A percentile compares a stretch with the other conserved stretches of the same genome.
phyloP scores from a whole-genome alignment of 1,140 invertebrate species.

The Caenorhabditis inopinata region DNA sequence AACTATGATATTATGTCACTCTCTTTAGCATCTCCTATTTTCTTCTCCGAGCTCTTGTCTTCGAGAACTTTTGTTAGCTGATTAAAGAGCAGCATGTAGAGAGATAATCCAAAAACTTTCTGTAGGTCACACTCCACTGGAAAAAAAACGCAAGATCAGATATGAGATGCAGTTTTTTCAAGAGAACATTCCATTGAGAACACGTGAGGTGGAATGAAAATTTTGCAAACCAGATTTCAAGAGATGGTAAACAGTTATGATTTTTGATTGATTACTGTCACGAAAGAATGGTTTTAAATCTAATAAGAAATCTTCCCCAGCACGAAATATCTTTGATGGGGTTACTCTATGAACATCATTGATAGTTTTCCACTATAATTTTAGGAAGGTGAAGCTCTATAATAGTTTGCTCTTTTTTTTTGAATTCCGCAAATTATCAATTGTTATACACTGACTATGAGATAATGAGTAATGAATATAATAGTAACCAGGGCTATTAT shows the following conservation, averaged over 20 bases:
- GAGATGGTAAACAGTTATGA: neutral
- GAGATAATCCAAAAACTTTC: neutral
- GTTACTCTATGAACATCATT: too few relatives aligned
- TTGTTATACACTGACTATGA: too few relatives aligned
- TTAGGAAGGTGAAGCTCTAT: too few relatives aligned
- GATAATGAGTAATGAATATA: too few relatives aligned
- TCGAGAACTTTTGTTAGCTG: neutral
- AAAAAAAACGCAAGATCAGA: constrained; percentile 14
- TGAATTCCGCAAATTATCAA: too few relatives aligned
- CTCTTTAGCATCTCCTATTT: neutral
- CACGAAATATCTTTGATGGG: too few relatives aligned
- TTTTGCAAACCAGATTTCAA: neutral
- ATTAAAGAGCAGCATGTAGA: constrained; percentile 27
- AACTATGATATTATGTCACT: constrained; percentile 6
- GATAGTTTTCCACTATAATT: too few relatives aligned
- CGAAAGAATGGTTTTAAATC: neutral
- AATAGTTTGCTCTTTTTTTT: too few relatives aligned
- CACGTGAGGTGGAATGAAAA: neutral
- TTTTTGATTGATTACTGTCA: neutral
- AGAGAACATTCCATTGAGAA: constrained; percentile 21
- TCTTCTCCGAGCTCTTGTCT: neutral
- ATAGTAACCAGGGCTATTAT: too few relatives aligned
- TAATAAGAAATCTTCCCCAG: too few relatives aligned
- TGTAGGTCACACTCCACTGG: neutral
- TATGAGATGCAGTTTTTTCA: constrained; percentile 4